phyloP scores from a whole-genome alignment of 2,113 vertebrate genomes.

The Aspidoscelis tigris region DNA sequence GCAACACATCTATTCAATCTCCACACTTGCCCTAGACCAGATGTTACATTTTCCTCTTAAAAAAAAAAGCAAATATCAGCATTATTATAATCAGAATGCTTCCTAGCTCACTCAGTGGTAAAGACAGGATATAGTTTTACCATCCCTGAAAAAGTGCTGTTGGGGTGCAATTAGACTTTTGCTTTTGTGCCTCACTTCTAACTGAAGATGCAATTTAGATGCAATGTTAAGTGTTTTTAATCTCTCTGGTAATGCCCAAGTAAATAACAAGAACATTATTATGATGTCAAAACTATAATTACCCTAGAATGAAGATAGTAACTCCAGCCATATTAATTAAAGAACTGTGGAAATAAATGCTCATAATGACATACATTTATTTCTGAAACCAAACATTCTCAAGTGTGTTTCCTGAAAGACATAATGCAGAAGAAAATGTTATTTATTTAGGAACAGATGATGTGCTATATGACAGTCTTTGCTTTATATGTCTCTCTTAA shows the following conservation, averaged over 20 bases:
- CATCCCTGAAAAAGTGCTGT: background rate
- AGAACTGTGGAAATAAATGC: constrained; percentile 63
- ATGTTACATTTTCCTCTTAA: no score
- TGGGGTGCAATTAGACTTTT: background rate
- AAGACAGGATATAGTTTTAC: background rate
- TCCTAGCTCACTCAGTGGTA: background rate
- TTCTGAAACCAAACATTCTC: constrained; percentile 66
- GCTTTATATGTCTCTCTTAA: constrained; percentile 21
- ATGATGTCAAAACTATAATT: constrained; percentile 55
- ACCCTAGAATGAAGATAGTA: constrained; percentile 77
- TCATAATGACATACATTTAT: constrained; percentile 66
- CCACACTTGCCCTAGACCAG: background rate
- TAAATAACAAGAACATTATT: constrained; percentile 9
- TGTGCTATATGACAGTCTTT: constrained; percentile 35
- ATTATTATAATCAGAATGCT: background rate
- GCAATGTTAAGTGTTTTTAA: background rate
- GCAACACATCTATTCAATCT: background rate
- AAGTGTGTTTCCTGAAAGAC: constrained; percentile 75
- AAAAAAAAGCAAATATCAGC: background rate
- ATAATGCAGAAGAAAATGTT: constrained; percentile 45
- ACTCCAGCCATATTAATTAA: constrained; percentile 69
- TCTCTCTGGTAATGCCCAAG: background rate
- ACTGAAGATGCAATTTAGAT: background rate
- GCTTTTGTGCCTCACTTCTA: background rate
- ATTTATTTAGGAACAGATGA: constrained; percentile 18